These are phyloP conservation scores for Tinamus major DNA, from an alignment of 2,797 vertebrate genomes.

Conservation along the genomic window DNA sequence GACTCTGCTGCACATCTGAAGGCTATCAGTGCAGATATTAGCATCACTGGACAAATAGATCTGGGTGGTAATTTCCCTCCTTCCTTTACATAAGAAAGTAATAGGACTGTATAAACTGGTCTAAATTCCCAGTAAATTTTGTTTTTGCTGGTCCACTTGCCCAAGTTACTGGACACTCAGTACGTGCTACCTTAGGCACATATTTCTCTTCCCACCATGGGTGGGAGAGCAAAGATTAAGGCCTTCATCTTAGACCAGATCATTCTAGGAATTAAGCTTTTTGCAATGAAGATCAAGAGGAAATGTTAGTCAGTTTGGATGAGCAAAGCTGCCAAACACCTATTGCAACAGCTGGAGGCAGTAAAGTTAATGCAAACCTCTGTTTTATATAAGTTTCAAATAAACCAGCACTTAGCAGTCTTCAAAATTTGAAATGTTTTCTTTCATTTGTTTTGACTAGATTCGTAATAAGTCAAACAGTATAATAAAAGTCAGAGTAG, in stretches of 20 bases:
- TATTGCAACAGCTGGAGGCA: not conserved
- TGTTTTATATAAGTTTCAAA: constrained; percentile 13
- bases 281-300: not conserved
- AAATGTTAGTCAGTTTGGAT: not conserved
- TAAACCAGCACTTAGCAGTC: not conserved
- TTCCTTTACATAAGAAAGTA: not conserved
- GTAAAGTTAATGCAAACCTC: not conserved
- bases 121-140: not conserved
- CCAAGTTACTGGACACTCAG: not conserved
- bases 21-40: not conserved
- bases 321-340: not conserved
- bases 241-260: not conserved
- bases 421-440: constrained; percentile 40
- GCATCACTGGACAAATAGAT: not conserved
- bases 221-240: not conserved
- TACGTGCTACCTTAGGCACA: not conserved
- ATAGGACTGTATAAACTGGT: not conserved
- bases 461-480: constrained; percentile 26
- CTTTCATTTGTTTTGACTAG: constrained; percentile 61
- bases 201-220: not conserved
- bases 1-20: not conserved
- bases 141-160: not conserved
- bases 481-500: not conserved
- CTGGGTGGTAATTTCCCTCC: not conserved
- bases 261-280: not conserved